phyloP scores from a whole-genome alignment of 2,888 invertebrate species.

The Metellina segmentata region DNA sequence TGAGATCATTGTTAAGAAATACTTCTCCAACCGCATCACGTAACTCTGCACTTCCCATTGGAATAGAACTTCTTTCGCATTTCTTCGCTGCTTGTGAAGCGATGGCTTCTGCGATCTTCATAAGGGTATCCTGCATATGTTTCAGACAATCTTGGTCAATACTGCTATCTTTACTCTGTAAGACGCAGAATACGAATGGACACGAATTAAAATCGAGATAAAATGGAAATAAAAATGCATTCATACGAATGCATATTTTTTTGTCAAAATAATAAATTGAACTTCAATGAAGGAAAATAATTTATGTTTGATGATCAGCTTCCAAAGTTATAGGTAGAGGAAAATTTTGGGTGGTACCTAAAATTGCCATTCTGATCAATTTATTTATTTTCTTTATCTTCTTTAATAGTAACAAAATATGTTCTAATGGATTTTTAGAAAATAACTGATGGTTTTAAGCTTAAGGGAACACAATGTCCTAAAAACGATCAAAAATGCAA shows the following conservation, averaged over 20 bases:
- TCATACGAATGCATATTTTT: background rate
- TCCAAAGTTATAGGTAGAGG: too few species aligned
- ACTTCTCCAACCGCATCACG: background rate
- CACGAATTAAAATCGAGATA: too few species aligned
- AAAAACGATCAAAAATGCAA: too few species aligned
- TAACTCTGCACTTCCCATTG: background rate
- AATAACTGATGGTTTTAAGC: too few species aligned
- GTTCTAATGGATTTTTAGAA: too few species aligned
- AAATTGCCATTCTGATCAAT: too few species aligned
- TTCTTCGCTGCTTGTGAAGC: background rate
- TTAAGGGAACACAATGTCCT: too few species aligned
- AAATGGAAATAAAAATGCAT: background rate
- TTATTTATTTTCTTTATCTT: too few species aligned
- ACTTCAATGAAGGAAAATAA: background rate
- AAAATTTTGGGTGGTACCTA: too few species aligned
- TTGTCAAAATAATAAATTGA: background rate
- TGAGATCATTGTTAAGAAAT: background rate
- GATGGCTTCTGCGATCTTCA: background rate
- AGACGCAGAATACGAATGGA: background rate
- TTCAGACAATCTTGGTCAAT: background rate
- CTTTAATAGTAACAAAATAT: too few species aligned
- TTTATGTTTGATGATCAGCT: too few species aligned
- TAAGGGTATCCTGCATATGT: background rate
- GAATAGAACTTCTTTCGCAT: background rate
- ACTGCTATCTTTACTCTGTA: background rate